These are phyloP conservation scores for Tiliacea aurago DNA, from an alignment of 2,888 invertebrate species.

Conservation along the genomic window DNA sequence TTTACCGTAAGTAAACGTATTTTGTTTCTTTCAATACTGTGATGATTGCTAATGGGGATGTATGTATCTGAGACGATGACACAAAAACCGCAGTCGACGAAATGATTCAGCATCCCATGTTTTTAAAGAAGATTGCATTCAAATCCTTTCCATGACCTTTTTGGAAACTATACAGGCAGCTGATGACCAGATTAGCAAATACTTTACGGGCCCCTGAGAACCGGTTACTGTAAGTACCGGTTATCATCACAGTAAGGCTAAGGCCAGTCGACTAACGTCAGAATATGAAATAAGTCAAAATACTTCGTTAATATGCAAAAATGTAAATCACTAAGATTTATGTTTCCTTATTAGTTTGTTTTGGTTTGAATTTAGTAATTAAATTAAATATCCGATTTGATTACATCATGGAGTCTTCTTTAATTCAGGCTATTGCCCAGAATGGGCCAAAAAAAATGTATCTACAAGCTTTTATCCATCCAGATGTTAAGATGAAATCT, in stretches of 20 bases:
- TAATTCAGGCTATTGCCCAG: neutral
- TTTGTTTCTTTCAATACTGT: neutral
- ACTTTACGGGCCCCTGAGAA: slow-evolving; percentile 38
- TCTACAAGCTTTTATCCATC: neutral
- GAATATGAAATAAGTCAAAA: slow-evolving; percentile 12
- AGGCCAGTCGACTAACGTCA: slow-evolving; percentile 14
- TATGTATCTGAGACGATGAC: neutral
- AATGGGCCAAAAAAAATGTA: neutral
- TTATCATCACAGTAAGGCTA: slow-evolving; percentile 34
- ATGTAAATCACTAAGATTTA: slow-evolving; percentile 26
- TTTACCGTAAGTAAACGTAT: too few species aligned
- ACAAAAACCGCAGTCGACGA: neutral
- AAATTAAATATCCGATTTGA: slow-evolving; percentile 20
- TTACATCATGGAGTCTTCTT: slow-evolving; percentile 21
- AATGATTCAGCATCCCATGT: neutral
- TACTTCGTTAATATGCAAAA: slow-evolving; percentile 27
- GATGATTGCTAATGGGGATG: neutral
- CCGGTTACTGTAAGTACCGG: slow-evolving; percentile 14
- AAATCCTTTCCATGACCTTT: neutral
- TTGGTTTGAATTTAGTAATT: slow-evolving; percentile 17
- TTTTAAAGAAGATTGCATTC: neutral
- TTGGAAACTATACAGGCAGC: neutral
- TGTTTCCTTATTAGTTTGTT: slow-evolving; percentile 47
- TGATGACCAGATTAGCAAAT: neutral
- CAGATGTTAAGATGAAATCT: neutral